A percentile compares a stretch with the other conserved stretches of the same genome.
Evolutionary conservation across 2,797 vertebrate species (phyloP).

Genomic region (Spondyliosoma cantharus): DNA sequence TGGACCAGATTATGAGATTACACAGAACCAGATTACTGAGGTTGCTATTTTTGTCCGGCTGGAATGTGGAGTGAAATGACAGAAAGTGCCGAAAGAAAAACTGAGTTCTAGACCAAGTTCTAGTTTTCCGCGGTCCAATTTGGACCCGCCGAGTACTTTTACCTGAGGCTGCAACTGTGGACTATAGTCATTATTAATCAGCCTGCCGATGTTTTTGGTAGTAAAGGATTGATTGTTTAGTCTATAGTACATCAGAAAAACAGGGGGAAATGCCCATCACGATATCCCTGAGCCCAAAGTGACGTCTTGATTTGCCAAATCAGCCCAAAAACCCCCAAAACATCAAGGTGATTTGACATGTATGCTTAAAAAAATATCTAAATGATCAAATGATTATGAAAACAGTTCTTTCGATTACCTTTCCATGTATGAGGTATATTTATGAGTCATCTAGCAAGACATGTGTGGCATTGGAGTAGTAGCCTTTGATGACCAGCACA

Average conservation of each 20-base stretch:
- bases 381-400: neutral
- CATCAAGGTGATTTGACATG: neutral
- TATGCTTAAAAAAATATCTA: neutral
- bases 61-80: constrained; percentile 41
- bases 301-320: neutral
- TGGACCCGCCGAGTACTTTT: neutral
- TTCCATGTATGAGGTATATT: neutral
- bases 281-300: neutral
- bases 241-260: neutral
- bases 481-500: neutral
- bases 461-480: neutral
- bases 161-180: neutral
- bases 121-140: neutral
- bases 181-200: neutral
- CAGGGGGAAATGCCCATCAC: neutral
- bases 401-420: neutral
- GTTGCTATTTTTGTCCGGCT: constrained; percentile 47
- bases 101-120: neutral
- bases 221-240: neutral
- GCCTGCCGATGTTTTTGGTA: neutral
- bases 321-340: neutral
- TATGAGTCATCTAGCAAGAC: neutral
- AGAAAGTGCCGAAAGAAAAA: constrained; percentile 22
- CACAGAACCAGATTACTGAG: constrained; percentile 63
- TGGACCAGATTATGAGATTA: constrained; percentile 74